phyloP scores from a whole-genome alignment of 2,888 invertebrate species.

The Piscicola geometra region DNA sequence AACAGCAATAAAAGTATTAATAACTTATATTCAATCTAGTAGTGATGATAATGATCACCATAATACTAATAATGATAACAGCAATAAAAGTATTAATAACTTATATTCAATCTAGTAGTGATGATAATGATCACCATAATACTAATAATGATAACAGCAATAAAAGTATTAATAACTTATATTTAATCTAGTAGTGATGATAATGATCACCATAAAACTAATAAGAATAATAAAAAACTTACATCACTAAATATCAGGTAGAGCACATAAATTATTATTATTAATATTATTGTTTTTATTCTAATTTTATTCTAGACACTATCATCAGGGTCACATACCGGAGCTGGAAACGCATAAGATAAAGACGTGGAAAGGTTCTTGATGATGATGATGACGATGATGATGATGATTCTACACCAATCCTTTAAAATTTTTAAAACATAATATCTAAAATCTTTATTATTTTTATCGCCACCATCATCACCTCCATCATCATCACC shows the following conservation, averaged over 20 bases:
- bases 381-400: too few species aligned
- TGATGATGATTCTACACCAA: too few species aligned
- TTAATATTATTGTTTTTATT: too few species aligned
- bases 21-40: background rate
- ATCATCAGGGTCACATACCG: conserved; percentile 73
- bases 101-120: background rate
- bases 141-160: conserved; percentile 1
- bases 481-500: too few species aligned
- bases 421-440: too few species aligned
- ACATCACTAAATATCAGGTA: background rate
- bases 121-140: background rate
- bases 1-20: background rate
- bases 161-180: background rate
- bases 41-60: background rate
- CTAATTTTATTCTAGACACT: too few species aligned
- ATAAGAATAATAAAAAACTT: background rate
- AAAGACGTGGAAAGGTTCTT: conserved; percentile 80
- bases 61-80: background rate
- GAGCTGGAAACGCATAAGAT: conserved; percentile 93
- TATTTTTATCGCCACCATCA: too few species aligned
- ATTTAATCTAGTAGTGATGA: background rate
- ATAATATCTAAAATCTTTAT: too few species aligned
- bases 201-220: background rate
- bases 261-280: background rate
- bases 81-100: background rate